Evolutionary conservation across 2,797 vertebrate species (phyloP).

Genomic region (Channa striata): DNA sequence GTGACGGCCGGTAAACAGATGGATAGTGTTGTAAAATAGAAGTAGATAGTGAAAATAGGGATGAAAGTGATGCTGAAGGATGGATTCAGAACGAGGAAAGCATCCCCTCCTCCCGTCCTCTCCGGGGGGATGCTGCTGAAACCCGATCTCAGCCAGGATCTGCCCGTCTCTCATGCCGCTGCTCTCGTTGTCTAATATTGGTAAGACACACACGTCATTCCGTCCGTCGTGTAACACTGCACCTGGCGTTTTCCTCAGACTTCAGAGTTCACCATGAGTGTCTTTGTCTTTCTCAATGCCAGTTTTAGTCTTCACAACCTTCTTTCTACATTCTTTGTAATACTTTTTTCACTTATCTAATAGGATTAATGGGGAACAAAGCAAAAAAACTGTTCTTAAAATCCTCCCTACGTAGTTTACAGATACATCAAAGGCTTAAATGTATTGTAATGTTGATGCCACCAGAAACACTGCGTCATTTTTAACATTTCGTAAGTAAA

Average conservation of each 20-base stretch:
- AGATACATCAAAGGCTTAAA: no score
- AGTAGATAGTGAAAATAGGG: conserved; percentile 2
- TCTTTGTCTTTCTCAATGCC: neutral
- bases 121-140: conserved; percentile 62
- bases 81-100: conserved; percentile 42
- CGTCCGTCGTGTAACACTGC: conserved; percentile 31
- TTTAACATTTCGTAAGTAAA: no score
- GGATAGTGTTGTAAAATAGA: conserved; percentile 10
- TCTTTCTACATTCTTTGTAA: no score
- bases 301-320: neutral
- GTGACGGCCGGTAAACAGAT: conserved; percentile 6
- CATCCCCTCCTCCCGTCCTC: conserved; percentile 49
- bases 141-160: conserved; percentile 60
- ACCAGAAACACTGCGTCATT: no score
- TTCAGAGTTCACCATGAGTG: neutral
- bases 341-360: no score
- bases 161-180: conserved; percentile 15
- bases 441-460: no score
- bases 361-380: no score
- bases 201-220: conserved; percentile 39
- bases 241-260: conserved; percentile 53
- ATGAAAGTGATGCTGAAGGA: conserved; percentile 30
- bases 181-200: conserved; percentile 42
- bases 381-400: no score
- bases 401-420: no score